Conservation (phyloP, 2,888 invertebrate genomes). For the Nephrocerus scutellatus region DNA sequence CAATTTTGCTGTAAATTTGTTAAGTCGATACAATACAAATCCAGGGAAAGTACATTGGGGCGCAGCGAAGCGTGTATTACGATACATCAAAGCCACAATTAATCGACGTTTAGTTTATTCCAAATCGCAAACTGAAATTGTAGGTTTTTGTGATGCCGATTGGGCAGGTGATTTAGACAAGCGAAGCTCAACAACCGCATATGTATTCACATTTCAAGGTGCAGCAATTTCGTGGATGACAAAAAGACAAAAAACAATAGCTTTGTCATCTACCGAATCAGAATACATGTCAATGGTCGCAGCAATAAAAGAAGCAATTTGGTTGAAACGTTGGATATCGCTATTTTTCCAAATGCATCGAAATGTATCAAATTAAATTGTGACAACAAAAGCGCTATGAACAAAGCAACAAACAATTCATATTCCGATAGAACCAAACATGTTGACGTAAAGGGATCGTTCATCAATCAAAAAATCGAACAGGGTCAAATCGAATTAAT, state of each 20-base stretch:
- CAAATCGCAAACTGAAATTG: background rate
- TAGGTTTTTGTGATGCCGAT: conserved; percentile 12
- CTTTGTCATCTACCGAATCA: conserved; percentile 11
- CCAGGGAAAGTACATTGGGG: conserved; percentile 21
- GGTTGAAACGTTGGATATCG: conserved; percentile 8
- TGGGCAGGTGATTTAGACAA: conserved; percentile 9
- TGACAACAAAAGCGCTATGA: conserved; percentile 16
- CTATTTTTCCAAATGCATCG: conserved; percentile 2
- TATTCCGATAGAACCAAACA: conserved; percentile 13
- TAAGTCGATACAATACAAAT: conserved; percentile 15
- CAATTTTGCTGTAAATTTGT: conserved; percentile 11
- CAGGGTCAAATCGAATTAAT: background rate
- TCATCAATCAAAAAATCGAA: conserved; percentile 8
- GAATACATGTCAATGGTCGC: conserved; percentile 7
- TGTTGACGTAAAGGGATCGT: conserved; percentile 7
- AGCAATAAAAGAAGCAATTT: conserved; percentile 5
- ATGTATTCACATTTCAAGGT: conserved; percentile 8
- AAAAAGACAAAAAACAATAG: conserved; percentile 9
- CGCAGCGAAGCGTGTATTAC: conserved; percentile 17
- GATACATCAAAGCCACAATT: conserved; percentile 17
- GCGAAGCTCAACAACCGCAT: conserved; percentile 7
- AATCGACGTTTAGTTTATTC: conserved; percentile 1
- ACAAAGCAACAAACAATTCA: conserved; percentile 6
- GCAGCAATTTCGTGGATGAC: conserved; percentile 10
- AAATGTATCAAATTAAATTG: conserved; percentile 7